Base-by-base conservation (phyloP, 1,140 invertebrate genomes). In the Anoplophora glabripennis region DNA sequence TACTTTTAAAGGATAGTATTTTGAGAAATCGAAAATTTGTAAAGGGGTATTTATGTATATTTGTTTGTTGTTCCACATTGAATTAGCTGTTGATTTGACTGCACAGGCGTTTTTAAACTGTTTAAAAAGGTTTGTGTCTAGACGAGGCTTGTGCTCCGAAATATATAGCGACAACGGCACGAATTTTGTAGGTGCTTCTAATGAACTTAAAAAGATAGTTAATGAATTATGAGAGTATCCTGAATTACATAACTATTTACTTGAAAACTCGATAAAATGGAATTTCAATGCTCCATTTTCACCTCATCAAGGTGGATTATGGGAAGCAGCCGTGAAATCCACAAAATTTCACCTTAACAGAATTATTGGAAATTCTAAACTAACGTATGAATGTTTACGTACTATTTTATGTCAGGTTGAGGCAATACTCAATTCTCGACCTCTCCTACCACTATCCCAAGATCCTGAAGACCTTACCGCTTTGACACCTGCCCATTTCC, bases 151-250 rank as follows among this genome's bases (percentile, higher is more conserved):
- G 15, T 63, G 71, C 3, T 36, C 35, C 9, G 46, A 69, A 38
- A 60, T 77, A 10, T 71, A 69, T 37, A 72, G 65, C n/a, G 77
- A 77, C 48, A 72, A 72, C 52, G 72, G 72, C 10, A 75, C 71
- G 1, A 75, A 77, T 57, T 78, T 79, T 61, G 46, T 65, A 4
- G 71, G 72, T n/a, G 58, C 64, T 8, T 35, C 53, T 15, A 58
- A 46, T 17, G 53, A 59, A 3, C 21, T 37, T 63, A 11, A 51
- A 47, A 11, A 41, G 47, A 8, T n/a, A 47, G 1, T 35, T 41
- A 15, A 4, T 36, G 41, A 8, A 36, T 11, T 28, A 44, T 21
- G 8, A 49, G 7, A 18, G 9, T 11, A 45, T 21, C 10, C 44
- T 18, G 17, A 18, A 15, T 18, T 11, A 42, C 17, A 36, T 12